Percentiles rank a stretch among this genome's conserved stretches.
phyloP scores from a whole-genome alignment of 2,113 vertebrate species.

The Caretta caretta region DNA sequence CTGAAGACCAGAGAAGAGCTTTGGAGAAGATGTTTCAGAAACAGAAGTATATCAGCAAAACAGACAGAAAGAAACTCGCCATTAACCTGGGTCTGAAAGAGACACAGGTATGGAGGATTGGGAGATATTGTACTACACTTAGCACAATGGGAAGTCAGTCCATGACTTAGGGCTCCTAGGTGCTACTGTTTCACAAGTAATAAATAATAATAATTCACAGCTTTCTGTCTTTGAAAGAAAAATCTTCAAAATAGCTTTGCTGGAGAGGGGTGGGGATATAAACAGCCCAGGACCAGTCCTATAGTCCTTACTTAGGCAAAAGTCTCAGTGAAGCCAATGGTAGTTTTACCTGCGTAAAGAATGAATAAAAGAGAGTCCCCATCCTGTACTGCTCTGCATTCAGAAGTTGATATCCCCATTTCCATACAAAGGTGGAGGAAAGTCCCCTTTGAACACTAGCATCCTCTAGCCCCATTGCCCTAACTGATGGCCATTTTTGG shows the following conservation, averaged over 20 bases:
- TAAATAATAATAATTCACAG: background rate
- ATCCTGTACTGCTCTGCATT: background rate
- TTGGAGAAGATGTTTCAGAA: slow-evolving; percentile 96
- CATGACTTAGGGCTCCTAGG: background rate
- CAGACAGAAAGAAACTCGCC: slow-evolving; percentile 93
- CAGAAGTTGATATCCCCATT: rapidly evolving
- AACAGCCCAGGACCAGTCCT: background rate
- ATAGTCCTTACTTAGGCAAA: background rate
- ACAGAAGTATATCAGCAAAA: slow-evolving; percentile 98
- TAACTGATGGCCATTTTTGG: background rate
- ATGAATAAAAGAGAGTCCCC: background rate
- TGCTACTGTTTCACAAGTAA: background rate
- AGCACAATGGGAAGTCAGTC: background rate
- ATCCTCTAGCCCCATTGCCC: background rate
- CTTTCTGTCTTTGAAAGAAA: background rate
- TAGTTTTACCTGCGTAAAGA: background rate
- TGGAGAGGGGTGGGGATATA: background rate
- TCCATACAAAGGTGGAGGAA: background rate
- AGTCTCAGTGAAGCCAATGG: background rate
- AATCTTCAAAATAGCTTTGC: slow-evolving; percentile 24
- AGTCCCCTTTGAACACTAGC: background rate
- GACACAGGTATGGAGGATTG: slow-evolving; percentile 87
- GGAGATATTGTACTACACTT: background rate
- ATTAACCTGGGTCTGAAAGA: slow-evolving; percentile 92
- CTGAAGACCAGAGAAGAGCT: slow-evolving; percentile 94